Evolutionary conservation across 2,888 invertebrate species (phyloP).

Genomic region (Catonia carolina): DNA sequence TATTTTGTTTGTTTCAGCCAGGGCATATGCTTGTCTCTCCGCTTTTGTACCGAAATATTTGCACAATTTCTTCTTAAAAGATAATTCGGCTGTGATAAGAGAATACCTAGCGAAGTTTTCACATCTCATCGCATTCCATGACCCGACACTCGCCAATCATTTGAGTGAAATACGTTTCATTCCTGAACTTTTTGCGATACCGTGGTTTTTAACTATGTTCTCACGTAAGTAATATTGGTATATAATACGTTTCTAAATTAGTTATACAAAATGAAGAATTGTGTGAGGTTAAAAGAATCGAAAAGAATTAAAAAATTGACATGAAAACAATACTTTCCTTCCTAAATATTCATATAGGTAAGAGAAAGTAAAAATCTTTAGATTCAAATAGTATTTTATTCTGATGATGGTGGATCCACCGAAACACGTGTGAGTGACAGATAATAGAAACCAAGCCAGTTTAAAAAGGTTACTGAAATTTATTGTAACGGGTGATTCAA

Average conservation of each 20-base stretch:
- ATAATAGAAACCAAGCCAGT: too few relatives aligned
- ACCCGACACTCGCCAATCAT: conserved; percentile 86
- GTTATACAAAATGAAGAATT: not conserved
- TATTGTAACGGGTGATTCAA: too few relatives aligned
- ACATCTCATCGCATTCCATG: conserved; percentile 92
- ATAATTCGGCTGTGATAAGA: conserved; percentile 94
- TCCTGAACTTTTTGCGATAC: conserved; percentile 96
- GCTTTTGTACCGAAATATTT: conserved; percentile 94
- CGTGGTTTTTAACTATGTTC: conserved; percentile 99
- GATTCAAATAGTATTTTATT: too few relatives aligned
- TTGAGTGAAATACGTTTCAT: conserved; percentile 88
- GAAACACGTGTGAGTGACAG: too few relatives aligned
- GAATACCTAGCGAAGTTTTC: conserved; percentile 97
- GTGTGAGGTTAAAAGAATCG: too few relatives aligned
- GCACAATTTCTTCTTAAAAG: conserved; percentile 93
- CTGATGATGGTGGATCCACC: too few relatives aligned
- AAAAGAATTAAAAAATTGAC: too few relatives aligned
- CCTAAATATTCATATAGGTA: too few relatives aligned
- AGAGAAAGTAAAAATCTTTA: too few relatives aligned
- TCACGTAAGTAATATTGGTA: conserved; percentile 66
- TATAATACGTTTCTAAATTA: conserved; percentile 3
- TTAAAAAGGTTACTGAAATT: too few relatives aligned
- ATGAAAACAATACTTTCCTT: too few relatives aligned
- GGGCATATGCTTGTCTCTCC: conserved; percentile 91
- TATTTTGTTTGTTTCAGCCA: conserved; percentile 55